Evolutionary conservation across 2,113 vertebrate genomes (phyloP).

Genomic region (Otis tarda): DNA sequence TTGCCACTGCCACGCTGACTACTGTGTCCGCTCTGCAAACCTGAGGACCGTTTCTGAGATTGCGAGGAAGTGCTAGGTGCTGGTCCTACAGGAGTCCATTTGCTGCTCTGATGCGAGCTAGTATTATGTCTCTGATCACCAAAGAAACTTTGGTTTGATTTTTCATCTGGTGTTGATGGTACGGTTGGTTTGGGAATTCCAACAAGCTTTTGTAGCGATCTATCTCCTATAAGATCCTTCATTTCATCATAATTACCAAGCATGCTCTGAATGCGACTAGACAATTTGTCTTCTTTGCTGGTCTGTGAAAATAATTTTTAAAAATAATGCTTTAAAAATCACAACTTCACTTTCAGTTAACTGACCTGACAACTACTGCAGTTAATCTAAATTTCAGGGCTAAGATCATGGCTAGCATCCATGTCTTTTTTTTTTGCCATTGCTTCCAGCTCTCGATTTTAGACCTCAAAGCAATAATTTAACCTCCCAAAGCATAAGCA

Average conservation of each 20-base stretch:
- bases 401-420: not conserved
- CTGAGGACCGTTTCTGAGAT: slow-evolving; percentile 87
- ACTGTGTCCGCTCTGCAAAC: slow-evolving; percentile 81
- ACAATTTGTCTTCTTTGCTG: slow-evolving; percentile 97
- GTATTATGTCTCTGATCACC: slow-evolving; percentile 85
- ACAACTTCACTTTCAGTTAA: not conserved
- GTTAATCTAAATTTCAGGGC: not conserved
- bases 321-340: not conserved
- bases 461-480: not conserved
- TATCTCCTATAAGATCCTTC: slow-evolving; percentile 93
- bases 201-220: slow-evolving; percentile 88
- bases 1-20: slow-evolving; percentile 73
- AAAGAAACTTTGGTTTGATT: slow-evolving; percentile 85
- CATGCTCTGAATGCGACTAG: slow-evolving; percentile 98
- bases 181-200: slow-evolving; percentile 84
- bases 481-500: not conserved
- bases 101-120: slow-evolving; percentile 87
- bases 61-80: slow-evolving; percentile 85
- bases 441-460: not conserved
- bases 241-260: slow-evolving; percentile 99
- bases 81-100: slow-evolving; percentile 96
- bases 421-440: not conserved
- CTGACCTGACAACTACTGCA: not conserved
- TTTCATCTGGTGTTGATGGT: slow-evolving; percentile 89
- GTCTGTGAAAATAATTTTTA: slow-evolving; percentile 73